Percentiles rank a stretch among this genome's conserved stretches.
Conservation (phyloP, 2,888 invertebrate genomes). For the Atrina japonica region DNA sequence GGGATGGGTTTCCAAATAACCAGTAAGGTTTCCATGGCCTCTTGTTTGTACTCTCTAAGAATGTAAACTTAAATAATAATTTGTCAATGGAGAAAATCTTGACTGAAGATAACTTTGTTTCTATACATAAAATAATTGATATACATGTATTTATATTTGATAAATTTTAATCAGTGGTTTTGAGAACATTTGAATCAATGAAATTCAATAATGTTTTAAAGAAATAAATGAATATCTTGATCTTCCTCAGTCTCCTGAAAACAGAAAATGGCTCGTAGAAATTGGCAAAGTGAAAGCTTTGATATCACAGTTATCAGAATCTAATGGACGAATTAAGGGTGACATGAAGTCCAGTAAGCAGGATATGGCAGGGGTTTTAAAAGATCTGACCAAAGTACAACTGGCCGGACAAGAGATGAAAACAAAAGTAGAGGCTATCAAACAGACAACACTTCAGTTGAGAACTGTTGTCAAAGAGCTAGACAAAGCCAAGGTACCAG, state of each 20-base stretch:
- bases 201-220: no score
- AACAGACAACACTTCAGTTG: conserved; percentile 11
- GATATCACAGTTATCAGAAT: conserved; percentile 1
- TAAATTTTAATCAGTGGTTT: no score
- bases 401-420: conserved; percentile 22
- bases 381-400: conserved; percentile 31
- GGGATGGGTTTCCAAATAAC: no score
- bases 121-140: no score
- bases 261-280: conserved; percentile 20
- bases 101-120: no score
- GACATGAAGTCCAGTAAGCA: conserved; percentile 21
- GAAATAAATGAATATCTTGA: no score
- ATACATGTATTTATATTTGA: no score
- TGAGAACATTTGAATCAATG: no score
- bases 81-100: no score
- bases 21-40: no score
- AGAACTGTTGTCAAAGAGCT: conserved; percentile 7
- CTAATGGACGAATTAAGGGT: background rate
- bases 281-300: conserved; percentile 14
- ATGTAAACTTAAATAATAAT: no score
- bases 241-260: conserved; percentile 12
- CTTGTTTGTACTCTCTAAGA: no score
- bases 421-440: conserved; percentile 8
- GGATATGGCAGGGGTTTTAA: conserved; percentile 17
- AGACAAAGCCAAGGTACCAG: conserved; percentile 18